phyloP scores from a whole-genome alignment of 92 coral and sea anemone genomes.

The Plumapathes pennacea region DNA sequence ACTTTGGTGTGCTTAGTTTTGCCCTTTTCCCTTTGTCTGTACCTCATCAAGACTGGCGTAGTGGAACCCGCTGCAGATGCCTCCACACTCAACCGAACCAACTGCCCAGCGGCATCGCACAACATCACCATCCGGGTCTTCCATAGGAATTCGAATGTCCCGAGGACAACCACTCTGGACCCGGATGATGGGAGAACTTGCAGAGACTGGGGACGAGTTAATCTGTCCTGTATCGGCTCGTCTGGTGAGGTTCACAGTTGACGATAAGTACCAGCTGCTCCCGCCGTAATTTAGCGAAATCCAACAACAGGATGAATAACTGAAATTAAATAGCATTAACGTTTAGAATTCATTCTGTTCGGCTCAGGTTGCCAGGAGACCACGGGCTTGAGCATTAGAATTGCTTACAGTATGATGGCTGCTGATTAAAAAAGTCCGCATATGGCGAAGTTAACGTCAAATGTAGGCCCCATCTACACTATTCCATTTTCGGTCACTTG shows the following conservation, averaged over 20 bases:
- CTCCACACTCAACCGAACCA: constrained; percentile 40
- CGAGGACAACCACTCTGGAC: constrained; percentile 26
- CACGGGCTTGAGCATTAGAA: no score
- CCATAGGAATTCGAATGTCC: constrained; percentile 31
- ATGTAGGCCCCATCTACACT: no score
- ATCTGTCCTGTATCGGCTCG: constrained; percentile 42
- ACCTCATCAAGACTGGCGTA: constrained; percentile 37
- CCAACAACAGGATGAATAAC: constrained; percentile 43
- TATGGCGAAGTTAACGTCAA: no score
- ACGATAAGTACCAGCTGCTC: constrained; percentile 26
- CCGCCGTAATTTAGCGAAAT: constrained; percentile 23
- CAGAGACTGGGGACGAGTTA: constrained; percentile 51
- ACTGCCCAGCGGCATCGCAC: constrained; percentile 56
- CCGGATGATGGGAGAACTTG: constrained; percentile 40
- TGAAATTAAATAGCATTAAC: constrained; percentile 9
- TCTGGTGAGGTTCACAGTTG: constrained; percentile 31
- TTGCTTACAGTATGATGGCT: no score
- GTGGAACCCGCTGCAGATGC: constrained; percentile 13
- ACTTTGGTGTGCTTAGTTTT: background rate
- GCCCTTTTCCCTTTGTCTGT: background rate
- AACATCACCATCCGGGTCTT: constrained; percentile 57
- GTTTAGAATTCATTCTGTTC: no score
- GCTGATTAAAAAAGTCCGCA: no score
- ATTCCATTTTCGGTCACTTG: no score
- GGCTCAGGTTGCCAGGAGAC: no score